These are phyloP conservation scores for Orius insidiosus DNA, from an alignment of 1,140 invertebrate genomes.

Conservation along the genomic window DNA sequence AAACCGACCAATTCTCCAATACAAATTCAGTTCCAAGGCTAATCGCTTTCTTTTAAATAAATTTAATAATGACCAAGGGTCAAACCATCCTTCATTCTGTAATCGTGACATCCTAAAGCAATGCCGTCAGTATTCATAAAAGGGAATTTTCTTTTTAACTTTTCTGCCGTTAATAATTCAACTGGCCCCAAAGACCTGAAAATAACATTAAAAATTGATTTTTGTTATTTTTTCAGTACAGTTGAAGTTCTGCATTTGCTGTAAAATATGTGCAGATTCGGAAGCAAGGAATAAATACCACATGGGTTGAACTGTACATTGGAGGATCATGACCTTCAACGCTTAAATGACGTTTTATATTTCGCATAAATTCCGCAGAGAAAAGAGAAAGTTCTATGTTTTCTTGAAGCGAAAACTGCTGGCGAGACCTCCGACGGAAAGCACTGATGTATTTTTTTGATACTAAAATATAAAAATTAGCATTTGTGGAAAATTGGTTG, in stretches of 20 bases:
- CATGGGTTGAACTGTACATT: constrained; percentile 71
- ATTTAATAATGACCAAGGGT: constrained; percentile 65
- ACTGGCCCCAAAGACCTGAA: constrained; percentile 63
- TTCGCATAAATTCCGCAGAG: constrained; percentile 78
- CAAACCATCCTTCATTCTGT: constrained; percentile 63
- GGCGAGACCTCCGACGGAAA: too few relatives aligned
- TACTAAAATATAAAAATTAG: too few relatives aligned
- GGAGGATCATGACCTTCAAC: constrained; percentile 43
- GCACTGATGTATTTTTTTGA: too few relatives aligned
- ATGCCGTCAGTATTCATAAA: constrained; percentile 80
- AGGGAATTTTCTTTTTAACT: constrained; percentile 65
- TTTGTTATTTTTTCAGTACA: constrained; percentile 24
- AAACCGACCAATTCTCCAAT: constrained; percentile 63
- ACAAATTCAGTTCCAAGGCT: constrained; percentile 61
- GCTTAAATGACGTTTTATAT: constrained; percentile 53
- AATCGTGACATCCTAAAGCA: constrained; percentile 45
- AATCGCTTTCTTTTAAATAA: constrained; percentile 57
- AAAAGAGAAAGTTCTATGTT: too few relatives aligned
- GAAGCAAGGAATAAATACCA: constrained; percentile 77
- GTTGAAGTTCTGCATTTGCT: constrained; percentile 58
- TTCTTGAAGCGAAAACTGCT: too few relatives aligned
- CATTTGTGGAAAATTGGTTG: too few relatives aligned
- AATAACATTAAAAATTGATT: background rate
- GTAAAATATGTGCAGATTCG: constrained; percentile 49
- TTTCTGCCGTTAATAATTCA: constrained; percentile 43